Percentiles rank a stretch among this genome's conserved stretches.
Evolutionary conservation across 2,797 vertebrate genomes (phyloP).

Genomic region (Lutjanus argentimaculatus): DNA sequence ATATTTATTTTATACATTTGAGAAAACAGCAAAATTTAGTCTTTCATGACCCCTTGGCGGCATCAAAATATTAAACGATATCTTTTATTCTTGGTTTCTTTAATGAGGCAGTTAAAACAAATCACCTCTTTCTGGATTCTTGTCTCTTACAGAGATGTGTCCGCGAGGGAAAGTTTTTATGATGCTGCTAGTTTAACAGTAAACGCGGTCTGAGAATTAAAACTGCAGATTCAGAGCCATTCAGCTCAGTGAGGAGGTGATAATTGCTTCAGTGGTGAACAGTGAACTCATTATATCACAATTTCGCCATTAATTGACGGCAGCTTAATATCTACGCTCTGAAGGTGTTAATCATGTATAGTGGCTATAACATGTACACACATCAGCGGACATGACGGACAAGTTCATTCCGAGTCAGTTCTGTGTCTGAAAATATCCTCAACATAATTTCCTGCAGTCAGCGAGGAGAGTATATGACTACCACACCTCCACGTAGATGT

Average conservation of each 20-base stretch:
- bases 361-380: conserved; percentile 1
- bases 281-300: conserved; percentile 43
- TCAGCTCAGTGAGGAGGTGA: conserved; percentile 43
- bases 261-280: conserved; percentile 58
- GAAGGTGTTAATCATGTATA: conserved; percentile 31
- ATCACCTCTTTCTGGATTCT: conserved; percentile 23
- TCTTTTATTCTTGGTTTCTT: conserved; percentile 39
- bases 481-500: conserved; percentile 10
- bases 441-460: not conserved
- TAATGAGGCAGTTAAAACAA: conserved; percentile 60
- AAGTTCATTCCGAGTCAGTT: conserved; percentile 22
- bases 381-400: conserved; percentile 9
- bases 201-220: conserved; percentile 49
- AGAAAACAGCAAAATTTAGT: conserved; percentile 5
- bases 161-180: conserved; percentile 50
- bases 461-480: not conserved
- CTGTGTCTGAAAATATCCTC: conserved; percentile 19
- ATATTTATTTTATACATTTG: conserved; percentile 9
- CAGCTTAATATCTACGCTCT: conserved; percentile 29
- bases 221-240: conserved; percentile 49
- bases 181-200: conserved; percentile 52
- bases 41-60: not conserved
- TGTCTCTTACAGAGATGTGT: conserved; percentile 33
- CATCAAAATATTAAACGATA: conserved; percentile 21
- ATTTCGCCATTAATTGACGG: conserved; percentile 42